Evolutionary conservation across 2,888 invertebrate genomes (phyloP), one percentile per base, ranked within the genome.

Genomic region (Platerodrilus igneus): DNA sequence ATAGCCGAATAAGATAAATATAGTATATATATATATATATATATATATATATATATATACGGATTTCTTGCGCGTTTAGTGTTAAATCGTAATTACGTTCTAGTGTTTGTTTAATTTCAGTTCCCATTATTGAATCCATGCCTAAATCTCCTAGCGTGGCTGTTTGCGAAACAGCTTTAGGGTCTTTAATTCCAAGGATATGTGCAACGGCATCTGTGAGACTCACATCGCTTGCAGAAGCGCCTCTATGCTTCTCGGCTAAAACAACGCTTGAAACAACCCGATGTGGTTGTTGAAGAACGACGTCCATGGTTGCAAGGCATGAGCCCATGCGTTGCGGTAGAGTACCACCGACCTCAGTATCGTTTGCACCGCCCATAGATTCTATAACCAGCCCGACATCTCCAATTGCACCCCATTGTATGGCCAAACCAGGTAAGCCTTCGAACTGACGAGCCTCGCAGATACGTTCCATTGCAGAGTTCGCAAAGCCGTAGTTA

Each of bases 51-150:
- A n/a, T n/a, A n/a, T n/a, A n/a, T n/a, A n/a, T n/a, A n/a, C 95
- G 79, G 57, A 96, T 91, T 69, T 95, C 94, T 67, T 90, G 89
- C 53, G 93, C 87, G 45, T 87, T 84, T 45, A 96, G 73, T 11
- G 89, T 83, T 41, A 96, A 71, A 67, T 97, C 95, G 70, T 86
- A 93, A 60, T 86, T 89, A 37, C n/a, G n/a, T n/a, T n/a, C n/a
- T n/a, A n/a, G n/a, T n/a, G n/a, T n/a, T n/a, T n/a, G n/a, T n/a
- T n/a, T n/a, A n/a, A n/a, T n/a, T n/a, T n/a, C n/a, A n/a, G n/a
- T n/a, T n/a, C n/a, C n/a, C n/a, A n/a, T n/a, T 93, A 77, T 67
- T 95, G 96, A 96, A 66, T 97, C 97, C 83, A 97, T 90, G 45
- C 97, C 97, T 21, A 97, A 77, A 67, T 97, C 97, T 17, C 92